Evolutionary conservation across 1,140 invertebrate genomes (phyloP), one percentile per base, ranked within the genome.

Genomic region (Tyrophagus putrescentiae): DNA sequence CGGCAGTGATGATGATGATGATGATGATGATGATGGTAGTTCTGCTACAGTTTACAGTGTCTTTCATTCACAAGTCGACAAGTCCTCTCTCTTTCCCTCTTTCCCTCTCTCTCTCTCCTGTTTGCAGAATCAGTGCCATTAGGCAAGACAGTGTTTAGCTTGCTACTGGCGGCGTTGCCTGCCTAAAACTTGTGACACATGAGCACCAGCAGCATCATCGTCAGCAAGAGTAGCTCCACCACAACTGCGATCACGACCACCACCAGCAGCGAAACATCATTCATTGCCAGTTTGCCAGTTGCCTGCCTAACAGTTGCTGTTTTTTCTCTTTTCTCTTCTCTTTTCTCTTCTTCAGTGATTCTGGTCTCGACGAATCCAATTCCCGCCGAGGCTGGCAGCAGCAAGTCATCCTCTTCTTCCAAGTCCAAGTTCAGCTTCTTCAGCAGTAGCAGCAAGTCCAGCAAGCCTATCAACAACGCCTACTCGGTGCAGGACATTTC

Each of bases 1-100:
- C 18, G 6, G 3, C 18, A 3, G 41, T 21, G 6, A 42, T 42
- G 41, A 42, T 42, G 41, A 5, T 42, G 41, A 42, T 42, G 41
- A 5, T 21, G 25, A 42, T 1, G 18, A 42, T 21, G 6, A 42
- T 4, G 25, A 42, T 1, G 3, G 2, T 42, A 21, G 41, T 42
- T n/a, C n/a, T n/a, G n/a, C n/a, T n/a, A n/a, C n/a, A n/a, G n/a
- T n/a, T n/a, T n/a, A n/a, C n/a, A n/a, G n/a, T n/a, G n/a, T 39
- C 9, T 5, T 54, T 9, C 21, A 23, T 29, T 29, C 34, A 32
- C 6, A 6, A 54, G 5, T 5, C 34, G 52, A 6, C 21, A 54
- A 54, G 29, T 23, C 6, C 52, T 54, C 52, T 33, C 52, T 54
- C 52, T 54, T 32, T 39, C 52, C 5, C 52, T 54, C 52, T 42